Evolutionary conservation across 2,888 invertebrate genomes (phyloP).

Genomic region (Trichopria drosophilae): DNA sequence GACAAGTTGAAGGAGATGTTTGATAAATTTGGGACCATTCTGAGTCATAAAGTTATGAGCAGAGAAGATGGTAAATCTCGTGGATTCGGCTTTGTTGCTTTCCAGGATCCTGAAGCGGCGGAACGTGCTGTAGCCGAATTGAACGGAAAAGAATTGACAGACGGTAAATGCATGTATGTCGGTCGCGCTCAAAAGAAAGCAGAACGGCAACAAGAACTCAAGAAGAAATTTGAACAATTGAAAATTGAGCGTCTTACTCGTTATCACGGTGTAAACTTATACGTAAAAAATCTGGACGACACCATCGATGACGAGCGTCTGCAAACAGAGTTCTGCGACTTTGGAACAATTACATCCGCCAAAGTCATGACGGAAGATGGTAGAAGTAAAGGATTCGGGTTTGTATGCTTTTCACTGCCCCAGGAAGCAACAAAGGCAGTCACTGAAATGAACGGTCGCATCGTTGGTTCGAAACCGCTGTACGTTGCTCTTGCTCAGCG

Average conservation of each 20-base stretch:
- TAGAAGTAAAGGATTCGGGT: constrained; percentile 95
- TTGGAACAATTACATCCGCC: constrained; percentile 97
- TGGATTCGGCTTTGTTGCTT: constrained; percentile 99
- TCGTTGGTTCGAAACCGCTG: constrained; percentile 94
- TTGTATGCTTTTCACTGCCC: constrained; percentile 97
- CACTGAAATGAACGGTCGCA: constrained; percentile 98
- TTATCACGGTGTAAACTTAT: constrained; percentile 93
- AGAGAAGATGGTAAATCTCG: constrained; percentile 93
- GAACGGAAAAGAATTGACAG: constrained; percentile 85
- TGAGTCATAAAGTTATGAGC: constrained; percentile 91
- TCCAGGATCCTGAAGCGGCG: constrained; percentile 94
- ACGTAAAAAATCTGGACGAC: constrained; percentile 98
- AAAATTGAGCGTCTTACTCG: constrained; percentile 91
- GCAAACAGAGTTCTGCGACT: constrained; percentile 91
- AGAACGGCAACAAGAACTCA: constrained; percentile 94
- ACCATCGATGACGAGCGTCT: constrained; percentile 96
- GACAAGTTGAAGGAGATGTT: constrained; percentile 89
- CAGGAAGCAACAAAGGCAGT: constrained; percentile 99
- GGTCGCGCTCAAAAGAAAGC: constrained; percentile 99
- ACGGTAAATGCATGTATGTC: constrained; percentile 88
- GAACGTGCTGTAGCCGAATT: constrained; percentile 90
- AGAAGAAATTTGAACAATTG: constrained; percentile 92
- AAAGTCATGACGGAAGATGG: constrained; percentile 97
- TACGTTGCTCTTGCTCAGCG: constrained; percentile 99
- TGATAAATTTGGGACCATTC: constrained; percentile 88